Evolutionary conservation across 2,888 invertebrate genomes (phyloP).

Genomic region (Falcaria lacertinaria): DNA sequence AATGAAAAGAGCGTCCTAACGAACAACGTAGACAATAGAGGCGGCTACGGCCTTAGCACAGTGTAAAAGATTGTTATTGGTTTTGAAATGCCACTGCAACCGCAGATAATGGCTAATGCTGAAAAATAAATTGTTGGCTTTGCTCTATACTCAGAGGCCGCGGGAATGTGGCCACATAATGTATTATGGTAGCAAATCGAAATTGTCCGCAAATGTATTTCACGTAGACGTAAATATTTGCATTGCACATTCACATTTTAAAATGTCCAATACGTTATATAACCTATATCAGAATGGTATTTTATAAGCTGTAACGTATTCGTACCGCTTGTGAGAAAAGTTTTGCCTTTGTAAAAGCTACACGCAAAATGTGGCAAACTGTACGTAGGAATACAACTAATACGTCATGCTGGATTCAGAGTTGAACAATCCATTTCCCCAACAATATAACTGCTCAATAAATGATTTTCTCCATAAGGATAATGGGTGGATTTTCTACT

Average conservation of each 20-base stretch:
- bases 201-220: not conserved
- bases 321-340: not conserved
- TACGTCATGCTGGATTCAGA: conserved; percentile 32
- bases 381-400: conserved; percentile 26
- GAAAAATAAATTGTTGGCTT: conserved; percentile 40
- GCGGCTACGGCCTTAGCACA: conserved; percentile 38
- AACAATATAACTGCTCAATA: conserved; percentile 46
- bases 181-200: not conserved
- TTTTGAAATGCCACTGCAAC: conserved; percentile 34
- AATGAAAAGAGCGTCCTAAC: conserved; percentile 53
- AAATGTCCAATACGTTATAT: too few relatives aligned
- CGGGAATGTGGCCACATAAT: not conserved
- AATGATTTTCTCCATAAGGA: conserved; percentile 55
- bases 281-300: too few relatives aligned
- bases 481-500: conserved; percentile 55
- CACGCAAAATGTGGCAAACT: conserved; percentile 6
- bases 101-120: conserved; percentile 33
- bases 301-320: too few relatives aligned
- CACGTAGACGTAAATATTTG: not conserved
- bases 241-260: too few relatives aligned
- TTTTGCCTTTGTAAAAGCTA: conserved; percentile 6
- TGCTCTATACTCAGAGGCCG: conserved; percentile 14
- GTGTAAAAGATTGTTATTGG: conserved; percentile 55
- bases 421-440: conserved; percentile 43
- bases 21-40: conserved; percentile 44